Conservation (phyloP, 2,113 vertebrate species). For the Artemisiospiza belli region DNA sequence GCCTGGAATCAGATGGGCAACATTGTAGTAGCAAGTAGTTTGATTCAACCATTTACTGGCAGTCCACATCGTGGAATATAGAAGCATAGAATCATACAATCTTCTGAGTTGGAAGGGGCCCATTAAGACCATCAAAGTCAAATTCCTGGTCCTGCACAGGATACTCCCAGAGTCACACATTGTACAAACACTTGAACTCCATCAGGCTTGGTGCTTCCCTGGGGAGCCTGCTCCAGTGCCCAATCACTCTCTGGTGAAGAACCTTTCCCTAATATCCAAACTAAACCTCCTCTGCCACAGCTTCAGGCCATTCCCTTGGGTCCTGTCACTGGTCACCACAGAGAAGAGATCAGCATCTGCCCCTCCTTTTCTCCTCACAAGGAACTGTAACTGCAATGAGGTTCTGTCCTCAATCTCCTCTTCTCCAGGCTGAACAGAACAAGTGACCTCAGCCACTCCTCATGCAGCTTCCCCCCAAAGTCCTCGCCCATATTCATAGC, state of each 20-base stretch:
- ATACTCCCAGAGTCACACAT: not conserved
- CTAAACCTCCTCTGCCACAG: not conserved
- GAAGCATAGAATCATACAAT: not conserved
- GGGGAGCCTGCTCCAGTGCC: not conserved
- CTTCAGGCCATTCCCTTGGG: no score
- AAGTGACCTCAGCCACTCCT: not conserved
- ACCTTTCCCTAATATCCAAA: not conserved
- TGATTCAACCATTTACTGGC: not conserved
- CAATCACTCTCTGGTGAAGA: not conserved
- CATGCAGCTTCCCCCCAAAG: rapidly evolving
- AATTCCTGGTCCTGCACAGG: not conserved
- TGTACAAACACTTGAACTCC: not conserved
- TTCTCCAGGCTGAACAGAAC: not conserved
- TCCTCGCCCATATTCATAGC: not conserved
- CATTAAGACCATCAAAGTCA: no score
- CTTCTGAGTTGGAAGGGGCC: not conserved
- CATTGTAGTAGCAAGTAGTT: not conserved
- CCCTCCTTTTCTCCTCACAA: rapidly evolving
- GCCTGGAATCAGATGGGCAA: not conserved
- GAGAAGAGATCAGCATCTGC: rapidly evolving
- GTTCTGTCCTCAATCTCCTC: not conserved
- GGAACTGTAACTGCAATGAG: not conserved
- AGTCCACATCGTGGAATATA: not conserved
- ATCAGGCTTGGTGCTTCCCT: not conserved
- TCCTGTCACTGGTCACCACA: not conserved